These are phyloP conservation scores for Thelaira solivaga DNA, from an alignment of 2,888 invertebrate genomes.

Conservation along the genomic window DNA sequence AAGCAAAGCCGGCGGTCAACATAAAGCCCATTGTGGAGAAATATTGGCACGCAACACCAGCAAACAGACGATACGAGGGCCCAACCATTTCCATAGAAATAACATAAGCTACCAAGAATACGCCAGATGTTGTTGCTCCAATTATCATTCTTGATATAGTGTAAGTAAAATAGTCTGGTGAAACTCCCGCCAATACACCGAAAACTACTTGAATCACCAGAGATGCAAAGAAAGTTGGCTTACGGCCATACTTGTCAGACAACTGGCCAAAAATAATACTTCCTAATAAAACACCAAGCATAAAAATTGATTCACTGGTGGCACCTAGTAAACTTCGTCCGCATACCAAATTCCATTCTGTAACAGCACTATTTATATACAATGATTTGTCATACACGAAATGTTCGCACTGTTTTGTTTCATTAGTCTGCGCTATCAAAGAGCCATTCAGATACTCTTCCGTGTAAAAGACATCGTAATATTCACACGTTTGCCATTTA, in stretches of 20 bases:
- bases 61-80: slow-evolving; percentile 82
- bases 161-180: slow-evolving; percentile 84
- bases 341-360: slow-evolving; percentile 85
- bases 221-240: slow-evolving; percentile 85
- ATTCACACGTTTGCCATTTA: slow-evolving; percentile 79
- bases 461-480: slow-evolving; percentile 77
- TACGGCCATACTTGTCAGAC: slow-evolving; percentile 85
- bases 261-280: slow-evolving; percentile 85
- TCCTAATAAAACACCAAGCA: slow-evolving; percentile 85
- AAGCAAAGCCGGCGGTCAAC: slow-evolving; percentile 83
- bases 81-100: slow-evolving; percentile 88
- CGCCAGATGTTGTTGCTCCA: slow-evolving; percentile 86
- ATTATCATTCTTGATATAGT: slow-evolving; percentile 83
- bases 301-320: slow-evolving; percentile 81
- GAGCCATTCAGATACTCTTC: slow-evolving; percentile 70
- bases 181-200: slow-evolving; percentile 82
- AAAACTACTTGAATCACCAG: slow-evolving; percentile 82
- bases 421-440: slow-evolving; percentile 66
- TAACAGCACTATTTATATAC: slow-evolving; percentile 82
- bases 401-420: slow-evolving; percentile 77
- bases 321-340: slow-evolving; percentile 81
- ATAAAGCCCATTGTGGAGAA: slow-evolving; percentile 87
- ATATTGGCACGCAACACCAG: slow-evolving; percentile 85
- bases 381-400: slow-evolving; percentile 81
- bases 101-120: slow-evolving; percentile 87